Percentiles rank a stretch among this genome's conserved stretches.
These are phyloP conservation scores for Stratiolaelaps scimitus DNA, from an alignment of 1,140 invertebrate genomes.

Conservation along the genomic window DNA sequence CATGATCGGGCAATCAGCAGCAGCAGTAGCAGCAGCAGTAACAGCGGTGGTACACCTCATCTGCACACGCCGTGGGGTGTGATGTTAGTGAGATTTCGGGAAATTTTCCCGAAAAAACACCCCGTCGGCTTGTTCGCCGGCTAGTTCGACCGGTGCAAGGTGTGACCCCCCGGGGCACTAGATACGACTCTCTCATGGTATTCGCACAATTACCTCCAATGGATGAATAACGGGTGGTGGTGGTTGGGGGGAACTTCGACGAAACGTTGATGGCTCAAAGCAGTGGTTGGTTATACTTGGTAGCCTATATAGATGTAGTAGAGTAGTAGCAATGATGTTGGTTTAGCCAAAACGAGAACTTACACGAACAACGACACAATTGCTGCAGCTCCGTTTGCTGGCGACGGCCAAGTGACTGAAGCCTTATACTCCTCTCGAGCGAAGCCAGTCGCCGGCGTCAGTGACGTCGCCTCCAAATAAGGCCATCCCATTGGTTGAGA, in stretches of 20 bases:
- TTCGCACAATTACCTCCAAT: background rate
- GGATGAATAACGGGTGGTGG: background rate
- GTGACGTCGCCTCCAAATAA: slow-evolving; percentile 29
- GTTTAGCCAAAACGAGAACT: background rate
- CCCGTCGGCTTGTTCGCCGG: no score
- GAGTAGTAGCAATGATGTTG: no score
- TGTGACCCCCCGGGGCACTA: slow-evolving; percentile 5
- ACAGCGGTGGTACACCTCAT: no score
- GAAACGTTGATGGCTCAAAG: background rate
- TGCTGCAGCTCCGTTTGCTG: slow-evolving; percentile 11
- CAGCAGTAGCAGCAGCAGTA: no score
- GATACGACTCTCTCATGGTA: background rate
- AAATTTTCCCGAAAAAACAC: no score
- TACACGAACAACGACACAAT: slow-evolving; percentile 25
- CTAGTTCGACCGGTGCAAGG: no score
- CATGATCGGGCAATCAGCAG: no score
- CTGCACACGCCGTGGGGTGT: no score
- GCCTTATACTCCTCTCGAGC: slow-evolving; percentile 25
- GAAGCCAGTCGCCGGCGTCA: slow-evolving; percentile 27
- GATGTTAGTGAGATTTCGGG: no score
- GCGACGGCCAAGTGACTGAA: slow-evolving; percentile 26
- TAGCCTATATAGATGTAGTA: background rate
- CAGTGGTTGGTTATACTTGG: background rate
- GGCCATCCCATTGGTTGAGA: slow-evolving; percentile 25
- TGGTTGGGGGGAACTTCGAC: background rate